Base-by-base conservation (phyloP, 37 sponge, comb jelly and placozoan genomes). In the Amphimedon queenslandica region DNA sequence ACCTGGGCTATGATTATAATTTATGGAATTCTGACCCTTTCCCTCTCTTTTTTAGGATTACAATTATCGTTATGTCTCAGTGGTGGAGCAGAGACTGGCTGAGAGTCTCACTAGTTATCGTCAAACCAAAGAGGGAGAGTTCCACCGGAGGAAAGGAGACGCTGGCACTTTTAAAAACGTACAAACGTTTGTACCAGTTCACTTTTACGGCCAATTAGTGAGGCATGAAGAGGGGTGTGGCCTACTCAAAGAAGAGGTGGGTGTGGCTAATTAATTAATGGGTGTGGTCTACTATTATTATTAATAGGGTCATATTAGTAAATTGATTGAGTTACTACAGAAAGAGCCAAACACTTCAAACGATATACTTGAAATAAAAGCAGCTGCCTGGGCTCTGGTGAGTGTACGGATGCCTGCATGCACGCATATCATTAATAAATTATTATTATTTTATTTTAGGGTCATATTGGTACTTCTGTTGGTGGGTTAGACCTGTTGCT, bases 321-420 rank as follows among this genome's bases (percentile, higher is more conserved):
- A 73, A 41, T 84, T 82, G 51, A 63, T 79, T 32, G 30, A 23
- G 0, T 30, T 56, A 8, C 61, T 92, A 34, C 37, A 80, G 1
- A 29, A 58, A 25, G 77, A 68, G 30, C 70, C 53, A 36, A 35
- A 10, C 2, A 63, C 71, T 5, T 57, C 47, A 13, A 42, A 67
- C 23, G 82, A 88, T 38, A 70, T 91, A 27, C 35, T 72, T 4
- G 43, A 72, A 5, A 28, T 76, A 29, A 94, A 94, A 66, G 95
- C 95, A 1, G 85, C 91, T 30, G 43, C 91, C 16, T 94, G 95
- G 95, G 95, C 95, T 39, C 70, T 94, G 71, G 88, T 77, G 29
- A 57, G 83, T 76, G 3, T 47, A 18, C 21, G 23, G 33, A 75
- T 21, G 21, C 5, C 25, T 32, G 11, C 43, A 73, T 29, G 20